These are phyloP conservation scores for Mola mola DNA, from an alignment of 2,113 vertebrate genomes.

Conservation along the genomic window DNA sequence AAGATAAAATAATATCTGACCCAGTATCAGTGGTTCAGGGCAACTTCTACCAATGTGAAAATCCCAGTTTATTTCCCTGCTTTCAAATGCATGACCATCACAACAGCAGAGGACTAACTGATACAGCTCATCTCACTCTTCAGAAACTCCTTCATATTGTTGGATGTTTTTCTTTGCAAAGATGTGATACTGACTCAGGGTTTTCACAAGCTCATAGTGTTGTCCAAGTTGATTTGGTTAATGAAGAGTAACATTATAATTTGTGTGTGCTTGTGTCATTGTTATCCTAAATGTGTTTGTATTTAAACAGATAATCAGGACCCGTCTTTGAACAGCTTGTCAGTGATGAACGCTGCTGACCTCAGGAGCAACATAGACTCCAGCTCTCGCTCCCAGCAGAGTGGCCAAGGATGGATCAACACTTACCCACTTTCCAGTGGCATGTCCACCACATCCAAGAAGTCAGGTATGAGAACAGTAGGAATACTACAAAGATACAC, in stretches of 20 bases:
- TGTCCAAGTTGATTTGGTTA: neutral
- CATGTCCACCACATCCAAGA: conserved; percentile 98
- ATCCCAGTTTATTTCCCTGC: conserved; percentile 21
- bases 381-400: conserved; percentile 91
- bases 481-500: no score
- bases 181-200: neutral
- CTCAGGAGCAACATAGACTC: conserved; percentile 91
- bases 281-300: conserved; percentile 22
- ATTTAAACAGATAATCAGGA: conserved; percentile 91
- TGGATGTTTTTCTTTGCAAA: conserved; percentile 13
- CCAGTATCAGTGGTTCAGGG: conserved; percentile 46
- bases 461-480: conserved; percentile 97
- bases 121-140: conserved; percentile 47
- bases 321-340: conserved; percentile 84
- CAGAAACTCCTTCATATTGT: conserved; percentile 35
- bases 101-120: conserved; percentile 41
- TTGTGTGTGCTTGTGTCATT: neutral
- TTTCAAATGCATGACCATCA: conserved; percentile 74
- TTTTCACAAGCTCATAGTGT: neutral
- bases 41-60: conserved; percentile 23
- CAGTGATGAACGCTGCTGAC: conserved; percentile 84
- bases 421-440: conserved; percentile 97
- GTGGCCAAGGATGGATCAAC: conserved; percentile 97
- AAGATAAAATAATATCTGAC: conserved; percentile 23
- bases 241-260: neutral